phyloP scores from a whole-genome alignment of 2,888 invertebrate species.

The Rosalia funebris region DNA sequence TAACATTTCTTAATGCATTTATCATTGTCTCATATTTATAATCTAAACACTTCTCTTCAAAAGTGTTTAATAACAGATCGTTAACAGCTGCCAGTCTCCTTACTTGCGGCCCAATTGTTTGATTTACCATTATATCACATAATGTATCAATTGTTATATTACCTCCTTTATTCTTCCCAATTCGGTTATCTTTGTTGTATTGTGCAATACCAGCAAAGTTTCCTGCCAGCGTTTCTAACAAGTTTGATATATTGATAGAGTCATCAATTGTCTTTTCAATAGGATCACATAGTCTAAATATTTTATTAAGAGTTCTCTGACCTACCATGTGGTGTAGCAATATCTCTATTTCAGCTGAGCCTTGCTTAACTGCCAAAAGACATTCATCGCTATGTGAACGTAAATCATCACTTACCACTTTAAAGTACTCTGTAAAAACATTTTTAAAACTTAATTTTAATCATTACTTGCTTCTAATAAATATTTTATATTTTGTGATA shows the following conservation, averaged over 20 bases:
- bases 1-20: constrained; percentile 71
- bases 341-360: constrained; percentile 67
- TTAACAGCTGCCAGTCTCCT: constrained; percentile 81
- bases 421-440: constrained; percentile 76
- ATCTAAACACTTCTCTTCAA: constrained; percentile 81
- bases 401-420: constrained; percentile 82
- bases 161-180: constrained; percentile 69
- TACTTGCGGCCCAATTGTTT: constrained; percentile 70
- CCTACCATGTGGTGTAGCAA: constrained; percentile 73
- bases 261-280: constrained; percentile 72
- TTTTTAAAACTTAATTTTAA: no score
- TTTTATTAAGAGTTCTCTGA: constrained; percentile 72
- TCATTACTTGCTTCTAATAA: no score
- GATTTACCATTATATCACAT: constrained; percentile 79
- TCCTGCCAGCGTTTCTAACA: constrained; percentile 83
- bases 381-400: constrained; percentile 76
- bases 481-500: no score
- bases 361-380: constrained; percentile 69
- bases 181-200: constrained; percentile 92
- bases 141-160: constrained; percentile 83
- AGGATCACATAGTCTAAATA: constrained; percentile 83
- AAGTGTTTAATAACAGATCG: constrained; percentile 72
- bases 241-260: constrained; percentile 76
- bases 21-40: constrained; percentile 84
- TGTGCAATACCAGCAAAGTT: constrained; percentile 90